Percentiles rank a stretch among this genome's conserved stretches.
Evolutionary conservation across 2,113 vertebrate species (phyloP).

Genomic region (Rana temporaria): DNA sequence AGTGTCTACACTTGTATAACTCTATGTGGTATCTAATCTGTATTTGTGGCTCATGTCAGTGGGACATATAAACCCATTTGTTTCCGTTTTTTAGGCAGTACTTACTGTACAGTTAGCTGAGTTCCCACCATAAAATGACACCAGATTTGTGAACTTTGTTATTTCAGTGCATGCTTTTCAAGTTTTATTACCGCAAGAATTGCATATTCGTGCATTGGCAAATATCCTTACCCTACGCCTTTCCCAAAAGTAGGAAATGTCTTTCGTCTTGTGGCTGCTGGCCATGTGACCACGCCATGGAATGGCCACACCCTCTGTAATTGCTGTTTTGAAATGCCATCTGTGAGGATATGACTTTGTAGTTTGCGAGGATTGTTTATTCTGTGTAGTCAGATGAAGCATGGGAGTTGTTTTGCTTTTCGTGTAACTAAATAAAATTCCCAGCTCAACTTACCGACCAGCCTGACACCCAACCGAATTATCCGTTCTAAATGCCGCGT

Average conservation of each 20-base stretch:
- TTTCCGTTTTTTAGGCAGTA: slow-evolving; percentile 66
- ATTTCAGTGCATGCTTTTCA: slow-evolving; percentile 58
- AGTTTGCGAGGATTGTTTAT: neutral
- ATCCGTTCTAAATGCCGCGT: no score
- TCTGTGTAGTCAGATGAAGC: neutral
- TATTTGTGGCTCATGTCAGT: slow-evolving; percentile 66
- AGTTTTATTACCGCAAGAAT: slow-evolving; percentile 55
- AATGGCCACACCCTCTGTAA: slow-evolving; percentile 2
- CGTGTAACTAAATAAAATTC: no score
- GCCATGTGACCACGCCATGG: neutral
- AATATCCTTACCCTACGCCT: slow-evolving; percentile 55
- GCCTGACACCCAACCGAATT: no score
- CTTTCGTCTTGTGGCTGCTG: slow-evolving; percentile 56
- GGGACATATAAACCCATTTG: slow-evolving; percentile 72
- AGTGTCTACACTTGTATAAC: neutral
- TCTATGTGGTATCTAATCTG: neutral
- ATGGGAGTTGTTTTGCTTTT: no score
- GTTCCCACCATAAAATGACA: slow-evolving; percentile 78
- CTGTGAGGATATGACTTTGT: neutral
- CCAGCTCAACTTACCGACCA: no score
- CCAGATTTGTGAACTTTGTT: slow-evolving; percentile 70
- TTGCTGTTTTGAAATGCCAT: neutral
- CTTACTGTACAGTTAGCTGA: slow-evolving; percentile 53
- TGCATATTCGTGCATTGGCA: slow-evolving; percentile 39
- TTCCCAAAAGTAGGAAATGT: neutral